These are phyloP conservation scores for Saturnia pavonia DNA, from an alignment of 2,888 invertebrate species.

Conservation along the genomic window DNA sequence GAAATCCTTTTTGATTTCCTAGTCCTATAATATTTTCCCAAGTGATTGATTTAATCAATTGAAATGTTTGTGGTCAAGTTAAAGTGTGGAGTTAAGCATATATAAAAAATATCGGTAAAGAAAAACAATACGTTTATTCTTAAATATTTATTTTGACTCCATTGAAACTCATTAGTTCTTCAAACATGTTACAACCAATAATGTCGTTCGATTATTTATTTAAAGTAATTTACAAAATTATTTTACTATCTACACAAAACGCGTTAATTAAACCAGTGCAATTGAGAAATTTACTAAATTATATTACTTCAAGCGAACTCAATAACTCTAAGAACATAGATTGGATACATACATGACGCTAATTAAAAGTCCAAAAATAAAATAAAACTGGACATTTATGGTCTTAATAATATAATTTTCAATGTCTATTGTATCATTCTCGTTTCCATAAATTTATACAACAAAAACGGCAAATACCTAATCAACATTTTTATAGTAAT, in stretches of 20 bases:
- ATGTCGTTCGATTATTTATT: slow-evolving; percentile 48
- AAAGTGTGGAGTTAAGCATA: too few species aligned
- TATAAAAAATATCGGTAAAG: background rate
- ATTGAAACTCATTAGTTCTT: slow-evolving; percentile 73
- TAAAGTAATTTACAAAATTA: slow-evolving; percentile 49
- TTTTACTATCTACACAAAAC: slow-evolving; percentile 57
- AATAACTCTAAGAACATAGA: slow-evolving; percentile 40
- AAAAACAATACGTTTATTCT: slow-evolving; percentile 45
- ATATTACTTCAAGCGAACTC: background rate
- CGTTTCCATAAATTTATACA: slow-evolving; percentile 27
- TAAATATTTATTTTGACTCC: slow-evolving; percentile 79
- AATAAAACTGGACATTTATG: background rate
- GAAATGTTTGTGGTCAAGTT: too few species aligned
- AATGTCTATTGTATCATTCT: background rate
- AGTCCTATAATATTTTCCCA: too few species aligned
- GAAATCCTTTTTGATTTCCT: too few species aligned
- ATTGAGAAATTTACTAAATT: background rate
- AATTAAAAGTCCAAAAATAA: slow-evolving; percentile 9
- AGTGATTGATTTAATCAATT: too few species aligned
- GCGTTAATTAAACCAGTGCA: slow-evolving; percentile 26
- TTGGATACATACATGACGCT: slow-evolving; percentile 9
- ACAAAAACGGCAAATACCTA: slow-evolving; percentile 44
- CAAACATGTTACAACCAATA: slow-evolving; percentile 75
- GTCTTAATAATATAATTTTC: background rate
- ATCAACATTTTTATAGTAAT: slow-evolving; percentile 75